Conservation (phyloP, 2,113 vertebrate genomes). For the Amblyornis subalaris region DNA sequence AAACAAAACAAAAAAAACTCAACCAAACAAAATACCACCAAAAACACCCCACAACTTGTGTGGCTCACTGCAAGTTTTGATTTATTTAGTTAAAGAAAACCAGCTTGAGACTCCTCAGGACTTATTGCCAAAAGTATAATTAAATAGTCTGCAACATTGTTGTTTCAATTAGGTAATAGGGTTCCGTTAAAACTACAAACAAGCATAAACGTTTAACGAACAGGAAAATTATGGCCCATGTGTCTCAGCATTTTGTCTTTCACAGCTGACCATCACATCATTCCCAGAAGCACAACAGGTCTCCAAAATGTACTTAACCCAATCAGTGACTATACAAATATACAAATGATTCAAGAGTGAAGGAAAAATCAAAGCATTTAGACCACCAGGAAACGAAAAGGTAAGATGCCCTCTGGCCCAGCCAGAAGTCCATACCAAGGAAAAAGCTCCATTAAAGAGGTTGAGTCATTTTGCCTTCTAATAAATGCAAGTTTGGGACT, state of each 20-base stretch:
- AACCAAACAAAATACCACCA: not conserved
- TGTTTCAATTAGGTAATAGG: conserved; percentile 7
- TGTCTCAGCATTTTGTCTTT: not conserved
- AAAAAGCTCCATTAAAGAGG: not conserved
- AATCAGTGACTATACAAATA: not conserved
- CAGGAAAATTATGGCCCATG: not conserved
- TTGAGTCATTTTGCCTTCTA: conserved; percentile 1
- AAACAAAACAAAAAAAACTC: not conserved
- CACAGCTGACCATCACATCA: not conserved
- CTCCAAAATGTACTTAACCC: not conserved
- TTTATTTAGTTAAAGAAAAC: not conserved
- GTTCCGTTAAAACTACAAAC: not conserved
- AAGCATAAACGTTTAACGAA: not conserved
- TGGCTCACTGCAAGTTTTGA: not conserved
- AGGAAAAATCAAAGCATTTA: not conserved
- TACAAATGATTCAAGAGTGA: not conserved
- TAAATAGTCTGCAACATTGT: not conserved
- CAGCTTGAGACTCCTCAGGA: not conserved
- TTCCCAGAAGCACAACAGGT: not conserved
- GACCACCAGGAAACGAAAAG: not conserved
- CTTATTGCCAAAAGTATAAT: conserved; percentile 5
- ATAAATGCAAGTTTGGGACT: not conserved
- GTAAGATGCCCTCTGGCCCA: not conserved
- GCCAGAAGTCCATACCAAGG: not conserved
- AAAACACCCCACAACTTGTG: not conserved